Base-by-base conservation (phyloP, 2,113 vertebrate species). In the Gavialis gangeticus region DNA sequence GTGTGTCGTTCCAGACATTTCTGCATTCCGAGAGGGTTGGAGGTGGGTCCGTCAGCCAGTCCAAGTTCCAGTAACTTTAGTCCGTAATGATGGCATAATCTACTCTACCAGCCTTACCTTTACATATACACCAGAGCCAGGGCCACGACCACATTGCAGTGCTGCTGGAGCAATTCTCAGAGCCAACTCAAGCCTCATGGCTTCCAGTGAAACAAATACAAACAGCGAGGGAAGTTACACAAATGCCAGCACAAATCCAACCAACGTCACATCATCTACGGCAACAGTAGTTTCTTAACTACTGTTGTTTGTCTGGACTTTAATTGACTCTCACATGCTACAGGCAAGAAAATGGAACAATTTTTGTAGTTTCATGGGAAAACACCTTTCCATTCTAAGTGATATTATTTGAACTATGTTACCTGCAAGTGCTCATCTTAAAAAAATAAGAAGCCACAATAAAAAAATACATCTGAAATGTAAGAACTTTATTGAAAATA, bases 61-160 rank as follows among this genome's bases (percentile, higher is more conserved):
- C 82, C 99, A 99, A 97, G 99, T 99, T 83, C 99, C 99, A 91
- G 99, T 99, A 95, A 99, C 99, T 95, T 98, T 99, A 98, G 99
- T 99, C 94, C 98, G 99, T 86, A 99, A 99, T 12, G 99, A 99
- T 94, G 99, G 99, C 95, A 99, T 99, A 91, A 99, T 99, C 98
- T 99, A 99, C 97, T 99, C 99, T 97, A 99, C 99, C 98, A 99
- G 99, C 94, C 99, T 99, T 98, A 99, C 99, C 95, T 99, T 99
- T 91, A 99, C 99, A 19, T 99, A 99, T 98, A 99, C 99, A 4
- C 99, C 99, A 6, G 99, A 99, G 96, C 99, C 99, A 2, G 99
- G 99, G 81, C 99, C 99, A 1, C 98, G 99, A 88, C 99, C 99
- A 4, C 99, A 99, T 97, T 99, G 99, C 99, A 99, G 98, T 28